Percentiles rank a stretch among this genome's conserved stretches.
These are phyloP conservation scores for Syrista parreyssii DNA, from an alignment of 2,888 invertebrate genomes.

Conservation along the genomic window DNA sequence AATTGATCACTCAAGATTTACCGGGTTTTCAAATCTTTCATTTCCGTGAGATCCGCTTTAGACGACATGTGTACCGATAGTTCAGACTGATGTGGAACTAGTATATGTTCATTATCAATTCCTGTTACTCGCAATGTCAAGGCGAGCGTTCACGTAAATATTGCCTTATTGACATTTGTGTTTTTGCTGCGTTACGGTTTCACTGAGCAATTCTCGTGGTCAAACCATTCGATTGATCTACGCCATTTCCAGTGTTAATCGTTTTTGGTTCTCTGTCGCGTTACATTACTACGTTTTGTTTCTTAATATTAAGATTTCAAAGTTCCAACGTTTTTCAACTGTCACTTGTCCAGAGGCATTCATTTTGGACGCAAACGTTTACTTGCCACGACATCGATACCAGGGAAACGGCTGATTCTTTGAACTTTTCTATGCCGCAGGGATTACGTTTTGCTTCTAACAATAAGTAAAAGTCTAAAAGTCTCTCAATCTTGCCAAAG, in stretches of 20 bases:
- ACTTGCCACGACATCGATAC: background rate
- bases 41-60: background rate
- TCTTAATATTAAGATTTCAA: background rate
- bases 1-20: background rate
- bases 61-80: background rate
- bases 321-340: no score
- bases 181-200: background rate
- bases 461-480: no score
- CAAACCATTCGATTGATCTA: background rate
- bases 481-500: background rate
- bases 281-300: background rate
- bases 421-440: background rate
- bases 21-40: background rate
- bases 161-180: background rate
- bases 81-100: background rate
- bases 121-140: background rate
- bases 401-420: background rate
- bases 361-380: background rate
- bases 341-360: background rate
- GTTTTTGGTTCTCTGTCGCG: no score
- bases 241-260: no score
- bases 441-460: background rate
- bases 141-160: background rate
- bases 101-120: background rate
- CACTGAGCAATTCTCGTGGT: background rate